Evolutionary conservation across 2,888 invertebrate species (phyloP).

Genomic region (Galeopsomyia nigrocyanea): DNA sequence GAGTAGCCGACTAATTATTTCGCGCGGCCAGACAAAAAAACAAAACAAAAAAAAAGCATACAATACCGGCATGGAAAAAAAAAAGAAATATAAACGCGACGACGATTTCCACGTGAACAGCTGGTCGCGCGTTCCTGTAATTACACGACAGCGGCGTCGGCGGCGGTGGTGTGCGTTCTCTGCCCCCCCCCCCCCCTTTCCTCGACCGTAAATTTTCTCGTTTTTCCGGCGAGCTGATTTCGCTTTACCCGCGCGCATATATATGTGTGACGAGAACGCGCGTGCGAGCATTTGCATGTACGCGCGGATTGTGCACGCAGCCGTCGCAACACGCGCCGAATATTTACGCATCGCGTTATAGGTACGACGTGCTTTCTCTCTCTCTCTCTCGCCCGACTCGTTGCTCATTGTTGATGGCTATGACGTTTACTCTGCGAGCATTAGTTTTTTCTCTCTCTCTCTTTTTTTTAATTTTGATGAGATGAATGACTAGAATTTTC

Average conservation of each 20-base stretch:
- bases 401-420: constrained; percentile 32
- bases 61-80: background rate
- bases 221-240: constrained; percentile 3
- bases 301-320: constrained; percentile 16
- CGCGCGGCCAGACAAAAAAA: constrained; percentile 1
- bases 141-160: constrained; percentile 4
- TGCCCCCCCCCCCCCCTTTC: background rate
- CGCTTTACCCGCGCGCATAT: constrained; percentile 3
- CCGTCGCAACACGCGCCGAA: constrained; percentile 20
- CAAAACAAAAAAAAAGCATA: no score
- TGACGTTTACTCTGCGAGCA: no score
- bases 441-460: no score
- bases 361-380: background rate
- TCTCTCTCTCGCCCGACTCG: background rate
- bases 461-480: no score
- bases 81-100: constrained; percentile 1
- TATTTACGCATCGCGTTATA: constrained; percentile 18
- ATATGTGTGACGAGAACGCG: no score
- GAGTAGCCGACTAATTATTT: constrained; percentile 15
- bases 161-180: no score
- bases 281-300: no score
- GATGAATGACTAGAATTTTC: no score
- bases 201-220: constrained; percentile 26
- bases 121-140: constrained; percentile 24
- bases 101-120: constrained; percentile 34